Conservation (phyloP, 2,888 invertebrate species). For the Dastarcus helophoroides region DNA sequence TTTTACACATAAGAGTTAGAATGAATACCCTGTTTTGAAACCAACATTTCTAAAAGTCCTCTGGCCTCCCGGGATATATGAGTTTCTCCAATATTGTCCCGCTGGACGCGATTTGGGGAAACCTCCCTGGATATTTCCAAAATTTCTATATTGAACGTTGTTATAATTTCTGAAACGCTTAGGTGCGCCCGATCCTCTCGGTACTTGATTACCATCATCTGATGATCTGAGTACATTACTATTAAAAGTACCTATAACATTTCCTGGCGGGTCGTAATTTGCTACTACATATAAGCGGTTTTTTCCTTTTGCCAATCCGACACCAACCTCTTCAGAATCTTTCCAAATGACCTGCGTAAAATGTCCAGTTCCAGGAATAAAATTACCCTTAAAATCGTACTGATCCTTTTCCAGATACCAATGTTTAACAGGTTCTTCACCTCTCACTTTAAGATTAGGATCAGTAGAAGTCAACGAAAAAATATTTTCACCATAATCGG, state of each 20-base stretch:
- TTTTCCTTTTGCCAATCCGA: conserved; percentile 58
- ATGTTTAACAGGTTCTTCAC: conserved; percentile 42
- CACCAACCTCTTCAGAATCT: conserved; percentile 53
- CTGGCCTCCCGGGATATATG: no score
- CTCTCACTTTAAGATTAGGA: conserved; percentile 39
- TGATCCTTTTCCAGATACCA: conserved; percentile 50
- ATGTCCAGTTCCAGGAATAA: conserved; percentile 34
- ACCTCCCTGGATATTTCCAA: no score
- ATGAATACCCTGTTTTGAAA: no score
- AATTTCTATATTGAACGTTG: no score
- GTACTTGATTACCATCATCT: no score
- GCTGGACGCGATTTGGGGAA: no score
- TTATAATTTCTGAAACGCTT: no score
- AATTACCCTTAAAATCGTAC: conserved; percentile 44
- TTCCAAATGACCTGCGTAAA: conserved; percentile 59
- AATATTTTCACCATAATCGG: conserved; percentile 50
- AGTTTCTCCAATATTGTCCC: no score
- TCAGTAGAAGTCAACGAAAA: conserved; percentile 46
- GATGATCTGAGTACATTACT: background rate
- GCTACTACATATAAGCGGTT: background rate
- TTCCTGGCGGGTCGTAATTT: background rate
- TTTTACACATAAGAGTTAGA: no score
- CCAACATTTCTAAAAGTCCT: no score
- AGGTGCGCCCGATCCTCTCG: no score
- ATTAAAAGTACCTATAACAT: conserved; percentile 2